Base-by-base conservation (phyloP, 2,113 vertebrate genomes). In the Heloderma charlesbogerti region DNA sequence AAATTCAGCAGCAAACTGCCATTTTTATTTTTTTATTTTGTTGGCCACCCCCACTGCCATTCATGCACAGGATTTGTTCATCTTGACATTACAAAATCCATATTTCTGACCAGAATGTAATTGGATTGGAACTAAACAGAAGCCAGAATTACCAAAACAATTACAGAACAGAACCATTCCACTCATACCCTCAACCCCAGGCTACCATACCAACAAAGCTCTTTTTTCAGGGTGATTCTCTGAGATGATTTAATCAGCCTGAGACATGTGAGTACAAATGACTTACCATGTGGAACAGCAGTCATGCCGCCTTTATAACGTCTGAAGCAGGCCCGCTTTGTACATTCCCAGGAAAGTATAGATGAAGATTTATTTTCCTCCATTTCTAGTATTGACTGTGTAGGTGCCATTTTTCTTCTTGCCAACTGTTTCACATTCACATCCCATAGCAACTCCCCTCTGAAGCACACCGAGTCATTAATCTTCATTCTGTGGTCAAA, bases 401-500 rank as follows among this genome's bases (percentile, higher is more conserved):
- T 78, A 86, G 74, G 88, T 45, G 63, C 60, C 67, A 29, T 82
- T 84, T 84, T 69, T 88, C 29, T 90, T 84, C 81, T 95, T 93
- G 90, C 91, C 81, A 63, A 63, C 87, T 63, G 92, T 96, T 96
- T 93, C 91, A 88, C 67, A 57, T 95, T 96, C 94, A 93, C 80
- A 88, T 95, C 89, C 92, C 88, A 90, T 90, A 94, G 93, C 89
- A 94, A 54, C 75, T 94, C 91, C 91, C 40, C 81, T 86, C 90
- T 88, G 82, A 92, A 91, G 90, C 72, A 80, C 74, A 83, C 86
- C 10, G 81, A 92, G 89, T 84, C 95, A 96, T 98, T 98, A 96
- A 94, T 98, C 97, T 98, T 97, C 95, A 97, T 98, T 97, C 89
- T 91, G 81, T 88, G 77, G 90, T 7, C 93, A 94, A 96, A 96